These are phyloP conservation scores for Neoarius graeffei DNA, from an alignment of 2,113 vertebrate genomes.

Conservation along the genomic window DNA sequence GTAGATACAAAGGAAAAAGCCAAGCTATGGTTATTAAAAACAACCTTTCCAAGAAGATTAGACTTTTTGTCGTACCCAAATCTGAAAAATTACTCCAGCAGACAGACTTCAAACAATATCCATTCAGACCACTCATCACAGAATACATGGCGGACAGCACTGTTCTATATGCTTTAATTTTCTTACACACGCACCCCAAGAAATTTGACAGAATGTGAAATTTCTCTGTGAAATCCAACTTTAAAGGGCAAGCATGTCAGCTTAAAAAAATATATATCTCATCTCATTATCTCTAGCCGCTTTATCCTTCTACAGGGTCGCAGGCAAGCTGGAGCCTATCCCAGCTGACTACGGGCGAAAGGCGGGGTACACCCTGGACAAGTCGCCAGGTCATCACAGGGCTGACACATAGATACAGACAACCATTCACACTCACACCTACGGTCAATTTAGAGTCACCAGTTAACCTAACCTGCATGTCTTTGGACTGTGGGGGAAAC, in stretches of 20 bases:
- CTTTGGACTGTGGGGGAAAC: too few relatives aligned
- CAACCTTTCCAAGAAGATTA: background rate
- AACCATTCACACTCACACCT: too few relatives aligned
- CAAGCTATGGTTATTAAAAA: background rate
- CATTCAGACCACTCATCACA: slow-evolving; percentile 15
- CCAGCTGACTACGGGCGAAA: too few relatives aligned
- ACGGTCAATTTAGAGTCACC: too few relatives aligned
- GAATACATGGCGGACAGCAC: background rate
- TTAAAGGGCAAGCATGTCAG: slow-evolving; percentile 14
- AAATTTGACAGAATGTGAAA: slow-evolving; percentile 12
- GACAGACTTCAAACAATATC: slow-evolving; percentile 19
- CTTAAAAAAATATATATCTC: too few relatives aligned
- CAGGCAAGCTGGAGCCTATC: too few relatives aligned
- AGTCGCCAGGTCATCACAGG: too few relatives aligned
- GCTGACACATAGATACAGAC: too few relatives aligned
- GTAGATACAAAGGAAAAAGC: background rate
- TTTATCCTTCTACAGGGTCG: too few relatives aligned
- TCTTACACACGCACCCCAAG: background rate
- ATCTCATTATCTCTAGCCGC: too few relatives aligned
- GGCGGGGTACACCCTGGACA: too few relatives aligned
- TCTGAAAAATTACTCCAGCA: background rate
- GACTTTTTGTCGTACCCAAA: background rate
- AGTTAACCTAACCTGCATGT: too few relatives aligned
- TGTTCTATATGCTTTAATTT: background rate
- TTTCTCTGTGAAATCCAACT: background rate